Conservation (phyloP, 2,113 vertebrate genomes). For the Ochotona curzoniae region DNA sequence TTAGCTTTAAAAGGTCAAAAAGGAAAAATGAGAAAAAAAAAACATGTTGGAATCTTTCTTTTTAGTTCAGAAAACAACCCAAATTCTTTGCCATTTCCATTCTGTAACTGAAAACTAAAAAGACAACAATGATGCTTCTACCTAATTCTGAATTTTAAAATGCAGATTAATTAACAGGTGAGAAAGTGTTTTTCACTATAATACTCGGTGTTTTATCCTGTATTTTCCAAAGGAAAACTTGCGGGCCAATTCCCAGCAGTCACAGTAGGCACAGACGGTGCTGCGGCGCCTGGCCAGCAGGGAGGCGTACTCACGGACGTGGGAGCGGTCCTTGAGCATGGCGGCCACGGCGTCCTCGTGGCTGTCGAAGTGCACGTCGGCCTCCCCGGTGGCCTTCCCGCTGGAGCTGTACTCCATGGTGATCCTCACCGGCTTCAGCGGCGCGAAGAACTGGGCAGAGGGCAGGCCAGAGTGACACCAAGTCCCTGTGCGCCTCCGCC, state of each 20-base stretch:
- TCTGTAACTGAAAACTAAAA: slow-evolving; percentile 7
- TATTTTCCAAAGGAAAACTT: background rate
- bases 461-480: background rate
- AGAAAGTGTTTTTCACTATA: background rate
- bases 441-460: slow-evolving; percentile 92
- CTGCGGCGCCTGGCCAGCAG: no score
- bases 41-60: background rate
- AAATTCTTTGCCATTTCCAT: background rate
- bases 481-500: background rate
- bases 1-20: slow-evolving; percentile 33
- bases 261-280: background rate
- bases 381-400: slow-evolving; percentile 90
- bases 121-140: background rate
- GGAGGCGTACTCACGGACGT: slow-evolving; percentile 88
- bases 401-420: slow-evolving; percentile 89
- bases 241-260: background rate
- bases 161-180: background rate
- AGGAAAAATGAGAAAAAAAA: background rate
- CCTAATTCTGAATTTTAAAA: background rate
- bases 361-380: slow-evolving; percentile 89
- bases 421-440: slow-evolving; percentile 89
- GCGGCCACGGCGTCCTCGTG: slow-evolving; percentile 89
- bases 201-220: background rate
- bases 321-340: slow-evolving; percentile 91
- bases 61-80: slow-evolving; percentile 29